phyloP scores from a whole-genome alignment of 2,888 invertebrate genomes.

The Physocephala rufipes region DNA sequence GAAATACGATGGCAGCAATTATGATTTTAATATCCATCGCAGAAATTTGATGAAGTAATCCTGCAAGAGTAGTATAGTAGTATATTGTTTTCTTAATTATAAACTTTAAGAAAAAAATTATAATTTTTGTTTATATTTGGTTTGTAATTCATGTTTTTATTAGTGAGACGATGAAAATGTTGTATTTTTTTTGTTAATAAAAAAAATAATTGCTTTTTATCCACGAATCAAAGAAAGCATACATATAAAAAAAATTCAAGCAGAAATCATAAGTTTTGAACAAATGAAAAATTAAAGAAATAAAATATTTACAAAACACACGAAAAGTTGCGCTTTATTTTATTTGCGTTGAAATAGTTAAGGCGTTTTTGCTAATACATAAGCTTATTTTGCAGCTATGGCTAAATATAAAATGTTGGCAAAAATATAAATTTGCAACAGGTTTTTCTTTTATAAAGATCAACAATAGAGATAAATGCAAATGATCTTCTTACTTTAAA shows the following conservation, averaged over 20 bases:
- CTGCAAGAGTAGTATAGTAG: constrained; percentile 61
- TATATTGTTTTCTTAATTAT: constrained; percentile 25
- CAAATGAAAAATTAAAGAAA: no score
- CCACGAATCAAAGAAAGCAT: not conserved
- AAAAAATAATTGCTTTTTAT: not conserved
- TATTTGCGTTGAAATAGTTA: no score
- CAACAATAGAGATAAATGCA: no score
- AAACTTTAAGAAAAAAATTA: constrained; percentile 22
- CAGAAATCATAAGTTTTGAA: not conserved
- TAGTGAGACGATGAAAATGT: constrained; percentile 16
- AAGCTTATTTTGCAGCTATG: no score
- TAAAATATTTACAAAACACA: no score
- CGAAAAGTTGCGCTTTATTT: no score
- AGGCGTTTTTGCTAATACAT: no score
- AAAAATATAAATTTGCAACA: no score
- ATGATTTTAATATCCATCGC: constrained; percentile 66
- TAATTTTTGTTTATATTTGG: constrained; percentile 1
- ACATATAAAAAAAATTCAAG: not conserved
- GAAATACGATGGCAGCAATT: constrained; percentile 58
- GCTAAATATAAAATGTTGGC: no score
- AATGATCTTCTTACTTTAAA: no score
- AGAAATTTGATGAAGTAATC: constrained; percentile 65
- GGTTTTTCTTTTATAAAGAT: no score
- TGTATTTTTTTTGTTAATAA: not conserved
- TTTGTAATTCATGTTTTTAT: constrained; percentile 13